Conservation (phyloP, 2,797 vertebrate species). For the Caiman crocodilus region DNA sequence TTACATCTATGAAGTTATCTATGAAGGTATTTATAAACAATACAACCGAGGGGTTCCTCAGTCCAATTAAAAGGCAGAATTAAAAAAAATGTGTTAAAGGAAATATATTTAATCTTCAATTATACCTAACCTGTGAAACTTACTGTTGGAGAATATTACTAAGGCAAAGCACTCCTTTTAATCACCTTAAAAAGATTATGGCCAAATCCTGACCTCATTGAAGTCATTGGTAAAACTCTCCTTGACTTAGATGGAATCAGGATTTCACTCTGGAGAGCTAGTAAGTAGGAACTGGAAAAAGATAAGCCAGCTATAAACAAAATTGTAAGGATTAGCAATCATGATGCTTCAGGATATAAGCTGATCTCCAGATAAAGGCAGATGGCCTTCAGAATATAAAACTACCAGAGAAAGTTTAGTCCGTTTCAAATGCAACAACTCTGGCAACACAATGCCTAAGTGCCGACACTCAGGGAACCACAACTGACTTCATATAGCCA, state of each 20-base stretch:
- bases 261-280: neutral
- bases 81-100: neutral
- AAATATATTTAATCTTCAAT: neutral
- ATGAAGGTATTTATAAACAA: neutral
- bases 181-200: neutral
- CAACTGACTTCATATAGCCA: neutral
- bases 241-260: neutral
- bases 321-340: neutral
- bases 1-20: conserved; percentile 9
- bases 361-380: neutral
- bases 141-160: neutral
- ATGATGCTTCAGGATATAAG: neutral
- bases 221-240: neutral
- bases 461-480: neutral
- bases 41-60: neutral
- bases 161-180: neutral
- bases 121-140: neutral
- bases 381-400: neutral
- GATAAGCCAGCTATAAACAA: neutral
- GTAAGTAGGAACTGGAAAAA: neutral
- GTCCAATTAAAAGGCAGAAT: neutral
- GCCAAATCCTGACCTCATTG: neutral
- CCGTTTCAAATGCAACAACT: neutral
- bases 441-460: neutral
- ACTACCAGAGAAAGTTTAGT: neutral